Base-by-base conservation (phyloP, 2,113 vertebrate species). In the Corythornis cristatus region DNA sequence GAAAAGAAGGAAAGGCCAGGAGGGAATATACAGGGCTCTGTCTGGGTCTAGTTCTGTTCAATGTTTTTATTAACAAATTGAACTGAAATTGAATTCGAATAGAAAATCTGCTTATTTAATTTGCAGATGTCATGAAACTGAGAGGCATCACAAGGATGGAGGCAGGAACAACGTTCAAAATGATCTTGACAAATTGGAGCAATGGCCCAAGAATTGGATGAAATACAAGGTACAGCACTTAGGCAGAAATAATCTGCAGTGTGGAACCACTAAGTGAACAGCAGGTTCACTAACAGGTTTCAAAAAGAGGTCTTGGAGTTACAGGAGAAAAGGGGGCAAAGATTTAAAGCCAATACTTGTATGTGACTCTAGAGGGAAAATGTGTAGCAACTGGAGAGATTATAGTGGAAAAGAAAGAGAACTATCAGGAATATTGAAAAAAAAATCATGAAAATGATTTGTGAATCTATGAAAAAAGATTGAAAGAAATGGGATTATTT, bases 11-110 rank as follows among this genome's bases (percentile, higher is more conserved):
- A 91, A 88, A 35, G 23, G 62, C 73, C 58, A 61, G 78, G 28
- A 79, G 71, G 48, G 22, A 93, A 90, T 72, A 75, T 35, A 21
- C 22, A 60, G 25, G 6, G 8, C 61, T 76, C 62, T 85, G 91
- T 83, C 71, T 6, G 8, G 21, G 23, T 73, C 71, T 91, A 85
- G 54, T 37, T 85, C 91, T 92, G 89, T 89, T 95, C 84, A 87
- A 35, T 89, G 71, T 93, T 95, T 95, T 93, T 85, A 95, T 95
- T 93, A 96, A 85, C 45, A 89, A 91, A 96, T 91, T 91, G 93
- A 93, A 73, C 6, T 46, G 54, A 76, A 95, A 96, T 95, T 87
- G 42, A 87, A 95, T 95, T 83, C 62, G 85, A 95, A 83, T 87
- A 45, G 71, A 91, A 93, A 91, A 82, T 79, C 73, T 7, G 8